Evolutionary conservation across 2,113 vertebrate genomes (phyloP).

Genomic region (Tauraco erythrolophus): DNA sequence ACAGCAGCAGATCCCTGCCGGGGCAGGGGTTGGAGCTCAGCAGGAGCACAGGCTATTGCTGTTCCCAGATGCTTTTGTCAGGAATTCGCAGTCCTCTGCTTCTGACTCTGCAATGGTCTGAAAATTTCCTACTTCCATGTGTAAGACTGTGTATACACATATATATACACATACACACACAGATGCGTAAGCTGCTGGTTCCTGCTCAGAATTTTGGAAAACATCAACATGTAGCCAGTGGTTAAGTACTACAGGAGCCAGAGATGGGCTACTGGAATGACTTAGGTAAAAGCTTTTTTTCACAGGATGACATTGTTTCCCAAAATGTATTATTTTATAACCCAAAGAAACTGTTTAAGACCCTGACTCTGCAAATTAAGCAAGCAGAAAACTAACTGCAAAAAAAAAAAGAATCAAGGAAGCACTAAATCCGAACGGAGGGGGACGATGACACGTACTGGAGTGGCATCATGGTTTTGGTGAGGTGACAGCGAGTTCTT

Average conservation of each 20-base stretch:
- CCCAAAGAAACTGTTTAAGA: not conserved
- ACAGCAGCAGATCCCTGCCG: not conserved
- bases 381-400: not conserved
- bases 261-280: not conserved
- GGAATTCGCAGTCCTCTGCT: not conserved
- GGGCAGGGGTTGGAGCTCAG: not conserved
- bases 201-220: not conserved
- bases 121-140: not conserved
- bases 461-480: not conserved
- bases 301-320: not conserved
- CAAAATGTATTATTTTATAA: not conserved
- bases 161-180: accelerated
- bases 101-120: not conserved
- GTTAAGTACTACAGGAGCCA: not conserved
- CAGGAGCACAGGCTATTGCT: not conserved
- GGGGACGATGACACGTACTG: not conserved
- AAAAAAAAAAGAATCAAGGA: not conserved
- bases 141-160: accelerated
- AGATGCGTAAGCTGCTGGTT: not conserved
- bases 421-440: not conserved
- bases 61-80: not conserved
- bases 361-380: not conserved
- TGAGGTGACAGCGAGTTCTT: not conserved
- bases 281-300: not conserved
- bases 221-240: accelerated